These are phyloP conservation scores for Halocaridina rubra DNA, from an alignment of 2,888 invertebrate genomes.

Conservation along the genomic window DNA sequence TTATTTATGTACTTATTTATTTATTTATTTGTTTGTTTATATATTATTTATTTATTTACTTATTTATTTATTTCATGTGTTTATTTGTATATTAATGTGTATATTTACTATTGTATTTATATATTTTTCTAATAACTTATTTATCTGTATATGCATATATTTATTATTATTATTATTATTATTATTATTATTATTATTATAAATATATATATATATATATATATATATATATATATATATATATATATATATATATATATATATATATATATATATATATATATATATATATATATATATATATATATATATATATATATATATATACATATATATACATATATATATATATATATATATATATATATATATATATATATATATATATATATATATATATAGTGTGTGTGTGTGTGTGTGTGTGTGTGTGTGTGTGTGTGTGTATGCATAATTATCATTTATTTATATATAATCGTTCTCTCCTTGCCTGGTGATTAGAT, in stretches of 20 bases:
- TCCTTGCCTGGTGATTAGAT: too few relatives aligned
- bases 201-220: conserved; percentile 4
- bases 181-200: neutral
- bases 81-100: too few relatives aligned
- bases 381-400: neutral
- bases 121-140: too few relatives aligned
- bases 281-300: conserved; percentile 4
- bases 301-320: neutral
- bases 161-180: too few relatives aligned
- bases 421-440: neutral
- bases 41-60: too few relatives aligned
- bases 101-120: too few relatives aligned
- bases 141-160: too few relatives aligned
- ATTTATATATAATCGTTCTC: neutral
- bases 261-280: conserved; percentile 14
- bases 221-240: conserved; percentile 5
- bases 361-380: neutral
- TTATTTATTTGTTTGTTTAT: too few relatives aligned
- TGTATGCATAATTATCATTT: neutral
- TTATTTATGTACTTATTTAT: too few relatives aligned
- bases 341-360: neutral
- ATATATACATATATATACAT: neutral
- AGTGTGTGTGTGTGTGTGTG: neutral
- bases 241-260: conserved; percentile 5
- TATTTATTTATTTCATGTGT: too few relatives aligned